These are phyloP conservation scores for Acleris holmiana DNA, from an alignment of 2,888 invertebrate genomes.

Conservation along the genomic window DNA sequence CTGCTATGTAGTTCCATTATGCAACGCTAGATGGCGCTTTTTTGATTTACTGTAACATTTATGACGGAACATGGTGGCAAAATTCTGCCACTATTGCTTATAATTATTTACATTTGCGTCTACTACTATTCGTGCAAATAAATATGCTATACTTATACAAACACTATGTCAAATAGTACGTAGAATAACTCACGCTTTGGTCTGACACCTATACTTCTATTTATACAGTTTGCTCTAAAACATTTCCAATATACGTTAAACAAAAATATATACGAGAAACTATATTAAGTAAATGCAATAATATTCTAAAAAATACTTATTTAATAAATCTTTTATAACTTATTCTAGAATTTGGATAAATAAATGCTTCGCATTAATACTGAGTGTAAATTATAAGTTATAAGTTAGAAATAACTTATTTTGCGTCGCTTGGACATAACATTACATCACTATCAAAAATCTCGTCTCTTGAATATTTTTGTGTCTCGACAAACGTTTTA, in stretches of 20 bases:
- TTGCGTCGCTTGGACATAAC: constrained; percentile 27
- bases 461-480: not conserved
- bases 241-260: not conserved
- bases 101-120: constrained; percentile 9
- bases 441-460: constrained; percentile 8
- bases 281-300: constrained; percentile 24
- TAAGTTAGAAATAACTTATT: constrained; percentile 4
- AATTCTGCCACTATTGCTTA: not conserved
- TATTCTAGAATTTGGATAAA: constrained; percentile 28
- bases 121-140: constrained; percentile 25
- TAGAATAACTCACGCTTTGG: constrained; percentile 26
- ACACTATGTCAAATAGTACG: constrained; percentile 11
- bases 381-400: not conserved
- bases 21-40: too few relatives aligned
- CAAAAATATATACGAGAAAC: constrained; percentile 9
- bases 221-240: not conserved
- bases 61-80: too few relatives aligned
- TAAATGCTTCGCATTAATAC: constrained; percentile 28
- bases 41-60: too few relatives aligned
- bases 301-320: constrained; percentile 24
- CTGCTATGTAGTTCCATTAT: too few relatives aligned
- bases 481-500: not conserved
- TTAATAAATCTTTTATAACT: constrained; percentile 19
- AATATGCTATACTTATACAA: constrained; percentile 11
- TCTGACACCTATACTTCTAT: constrained; percentile 12